phyloP scores from a whole-genome alignment of 2,113 vertebrate species.

The Parotia lawesii region DNA sequence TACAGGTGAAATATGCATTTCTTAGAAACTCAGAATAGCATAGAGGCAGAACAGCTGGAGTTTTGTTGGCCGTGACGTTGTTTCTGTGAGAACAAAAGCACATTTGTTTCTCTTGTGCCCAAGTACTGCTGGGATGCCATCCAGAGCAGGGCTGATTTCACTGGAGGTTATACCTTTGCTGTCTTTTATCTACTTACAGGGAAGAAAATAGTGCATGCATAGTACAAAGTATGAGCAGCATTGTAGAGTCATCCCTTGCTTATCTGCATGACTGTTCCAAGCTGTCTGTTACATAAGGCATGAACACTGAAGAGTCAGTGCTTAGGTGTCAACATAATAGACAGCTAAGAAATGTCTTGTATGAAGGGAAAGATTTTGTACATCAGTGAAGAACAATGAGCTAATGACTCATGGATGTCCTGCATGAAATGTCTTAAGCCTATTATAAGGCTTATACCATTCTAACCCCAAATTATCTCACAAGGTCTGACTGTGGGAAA shows the following conservation, averaged over 20 bases:
- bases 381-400: not conserved
- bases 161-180: not conserved
- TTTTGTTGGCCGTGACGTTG: not conserved
- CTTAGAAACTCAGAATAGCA: not conserved
- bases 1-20: not conserved
- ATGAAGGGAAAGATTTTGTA: not conserved
- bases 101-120: not conserved
- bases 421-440: not conserved
- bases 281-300: not conserved
- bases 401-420: constrained; percentile 11
- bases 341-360: not conserved
- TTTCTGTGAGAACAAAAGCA: not conserved
- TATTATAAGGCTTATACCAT: not conserved
- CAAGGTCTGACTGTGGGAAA: not conserved
- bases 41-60: not conserved
- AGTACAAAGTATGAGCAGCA: not conserved
- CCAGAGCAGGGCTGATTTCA: not conserved
- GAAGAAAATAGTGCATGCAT: not conserved
- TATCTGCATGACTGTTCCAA: not conserved
- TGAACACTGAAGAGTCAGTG: not conserved
- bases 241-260: not conserved
- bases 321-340: not conserved
- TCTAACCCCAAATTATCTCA: not conserved
- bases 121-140: not conserved
- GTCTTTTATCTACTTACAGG: not conserved